These are phyloP conservation scores for Stichopus chloronotus DNA, from an alignment of 35 echinoderm and acorn worm genomes.

Conservation along the genomic window DNA sequence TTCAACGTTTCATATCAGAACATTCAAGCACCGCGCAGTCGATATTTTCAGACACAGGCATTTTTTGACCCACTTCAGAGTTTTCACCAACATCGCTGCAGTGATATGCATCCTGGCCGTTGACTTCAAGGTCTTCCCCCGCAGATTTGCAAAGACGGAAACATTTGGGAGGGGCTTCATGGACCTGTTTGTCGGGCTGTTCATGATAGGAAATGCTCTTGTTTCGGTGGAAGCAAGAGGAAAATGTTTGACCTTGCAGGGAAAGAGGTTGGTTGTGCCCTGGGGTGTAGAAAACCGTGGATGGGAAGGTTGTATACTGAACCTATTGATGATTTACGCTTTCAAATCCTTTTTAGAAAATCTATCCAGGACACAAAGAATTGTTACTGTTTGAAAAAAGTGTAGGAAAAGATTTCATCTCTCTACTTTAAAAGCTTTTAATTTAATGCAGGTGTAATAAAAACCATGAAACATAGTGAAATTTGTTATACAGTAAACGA, in stretches of 20 bases:
- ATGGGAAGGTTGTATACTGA: too few species aligned
- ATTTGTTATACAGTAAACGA: too few species aligned
- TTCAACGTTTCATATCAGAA: background rate
- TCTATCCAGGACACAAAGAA: too few species aligned
- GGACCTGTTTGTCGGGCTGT: conserved; percentile 83
- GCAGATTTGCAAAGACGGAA: conserved; percentile 89
- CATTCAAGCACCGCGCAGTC: background rate
- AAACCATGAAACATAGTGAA: too few species aligned
- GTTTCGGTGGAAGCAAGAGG: conserved; percentile 87
- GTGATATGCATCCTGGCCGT: conserved; percentile 89
- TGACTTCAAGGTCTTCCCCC: conserved; percentile 86
- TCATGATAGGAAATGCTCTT: conserved; percentile 71
- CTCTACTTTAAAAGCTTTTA: too few species aligned
- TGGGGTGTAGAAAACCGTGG: background rate
- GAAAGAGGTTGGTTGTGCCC: background rate
- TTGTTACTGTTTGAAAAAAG: too few species aligned
- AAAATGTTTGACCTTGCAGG: background rate
- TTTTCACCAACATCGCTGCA: conserved; percentile 66
- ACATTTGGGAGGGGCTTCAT: conserved; percentile 93
- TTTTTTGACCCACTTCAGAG: conserved; percentile 83
- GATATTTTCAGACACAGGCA: conserved; percentile 37
- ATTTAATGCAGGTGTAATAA: too few species aligned
- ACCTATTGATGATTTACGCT: too few species aligned
- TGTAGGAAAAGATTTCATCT: too few species aligned
- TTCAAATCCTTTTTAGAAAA: too few species aligned